These are phyloP conservation scores for Enteromius paludinosus DNA, from an alignment of 2,797 vertebrate species.

Conservation along the genomic window DNA sequence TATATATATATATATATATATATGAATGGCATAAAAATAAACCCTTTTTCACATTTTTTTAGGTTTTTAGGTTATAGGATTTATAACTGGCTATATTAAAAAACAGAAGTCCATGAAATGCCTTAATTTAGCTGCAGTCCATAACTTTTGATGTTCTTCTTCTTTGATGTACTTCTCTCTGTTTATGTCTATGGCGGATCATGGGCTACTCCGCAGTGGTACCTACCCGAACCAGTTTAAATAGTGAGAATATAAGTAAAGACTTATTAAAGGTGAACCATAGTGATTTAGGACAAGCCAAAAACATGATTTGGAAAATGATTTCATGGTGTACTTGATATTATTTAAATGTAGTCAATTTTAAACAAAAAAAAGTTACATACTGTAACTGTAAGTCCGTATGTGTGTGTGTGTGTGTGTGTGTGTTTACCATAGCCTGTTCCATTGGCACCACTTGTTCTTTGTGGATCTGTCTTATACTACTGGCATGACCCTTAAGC, in stretches of 20 bases:
- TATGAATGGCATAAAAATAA: not conserved
- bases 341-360: too few relatives aligned
- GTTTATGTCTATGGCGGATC: too few relatives aligned
- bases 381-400: not conserved
- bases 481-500: conserved; percentile 85
- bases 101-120: not conserved
- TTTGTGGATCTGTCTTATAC: conserved; percentile 83
- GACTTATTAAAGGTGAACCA: too few relatives aligned
- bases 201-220: too few relatives aligned
- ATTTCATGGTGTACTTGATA: too few relatives aligned
- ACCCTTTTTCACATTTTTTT: not conserved
- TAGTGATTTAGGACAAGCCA: too few relatives aligned
- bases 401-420: conserved; percentile 10
- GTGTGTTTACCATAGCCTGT: conserved; percentile 87
- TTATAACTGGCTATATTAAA: not conserved
- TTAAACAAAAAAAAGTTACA: too few relatives aligned
- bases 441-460: conserved; percentile 87
- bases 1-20: not conserved
- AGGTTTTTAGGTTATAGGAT: not conserved
- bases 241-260: too few relatives aligned
- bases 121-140: not conserved
- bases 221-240: too few relatives aligned
- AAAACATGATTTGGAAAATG: too few relatives aligned
- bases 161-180: too few relatives aligned
- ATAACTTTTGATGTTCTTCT: too few relatives aligned